Conservation (phyloP, 2,113 vertebrate genomes). For the Bothrops jararaca region DNA sequence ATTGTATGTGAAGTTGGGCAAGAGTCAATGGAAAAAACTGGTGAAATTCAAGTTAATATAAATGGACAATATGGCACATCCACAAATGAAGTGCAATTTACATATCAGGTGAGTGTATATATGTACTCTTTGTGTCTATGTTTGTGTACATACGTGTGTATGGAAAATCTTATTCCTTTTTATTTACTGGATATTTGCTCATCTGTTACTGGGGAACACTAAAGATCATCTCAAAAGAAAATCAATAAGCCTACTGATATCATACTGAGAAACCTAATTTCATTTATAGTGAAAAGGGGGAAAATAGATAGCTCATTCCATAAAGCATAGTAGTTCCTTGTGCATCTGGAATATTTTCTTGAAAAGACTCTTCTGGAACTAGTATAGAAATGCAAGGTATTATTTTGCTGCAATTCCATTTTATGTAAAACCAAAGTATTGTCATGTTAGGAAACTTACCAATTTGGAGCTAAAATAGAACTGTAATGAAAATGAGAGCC, state of each 20-base stretch:
- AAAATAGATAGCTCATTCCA: background rate
- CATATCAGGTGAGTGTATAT: conserved; percentile 69
- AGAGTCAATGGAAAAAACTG: conserved; percentile 20
- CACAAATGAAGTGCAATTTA: conserved; percentile 65
- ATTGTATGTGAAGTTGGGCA: conserved; percentile 69
- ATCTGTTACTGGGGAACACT: background rate
- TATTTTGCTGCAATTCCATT: background rate
- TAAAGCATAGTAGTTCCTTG: background rate
- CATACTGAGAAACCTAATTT: background rate
- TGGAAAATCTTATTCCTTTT: background rate
- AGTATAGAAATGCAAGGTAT: background rate
- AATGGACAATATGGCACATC: conserved; percentile 67
- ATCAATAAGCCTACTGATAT: conserved; percentile 24
- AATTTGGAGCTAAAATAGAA: background rate
- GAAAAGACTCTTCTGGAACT: background rate
- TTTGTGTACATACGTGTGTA: background rate
- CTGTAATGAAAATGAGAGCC: background rate
- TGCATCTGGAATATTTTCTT: background rate
- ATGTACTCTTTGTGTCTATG: background rate
- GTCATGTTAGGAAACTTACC: background rate
- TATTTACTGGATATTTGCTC: conserved; percentile 28
- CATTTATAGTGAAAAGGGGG: background rate
- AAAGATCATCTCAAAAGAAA: conserved; percentile 9
- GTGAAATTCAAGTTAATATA: conserved; percentile 68
- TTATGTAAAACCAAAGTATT: background rate